Base-by-base conservation (phyloP, 2,797 vertebrate genomes). In the Sebastes itinus region DNA sequence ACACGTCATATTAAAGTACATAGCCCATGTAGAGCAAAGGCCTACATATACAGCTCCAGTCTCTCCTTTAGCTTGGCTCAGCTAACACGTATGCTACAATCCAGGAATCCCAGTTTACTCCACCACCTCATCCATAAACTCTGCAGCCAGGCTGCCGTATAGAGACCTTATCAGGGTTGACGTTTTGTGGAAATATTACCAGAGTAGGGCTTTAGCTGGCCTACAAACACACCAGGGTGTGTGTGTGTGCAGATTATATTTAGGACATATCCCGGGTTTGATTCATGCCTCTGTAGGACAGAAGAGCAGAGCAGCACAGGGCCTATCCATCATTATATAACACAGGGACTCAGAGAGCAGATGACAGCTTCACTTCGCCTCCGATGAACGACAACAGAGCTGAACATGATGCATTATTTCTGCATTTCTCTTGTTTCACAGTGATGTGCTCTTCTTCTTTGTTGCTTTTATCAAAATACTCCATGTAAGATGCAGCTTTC, bases 321-420 rank as follows among this genome's bases (percentile, higher is more conserved):
- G 67, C 83, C 64, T 58, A 80, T 89, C 84, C 74, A 67, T 87
- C 81, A 88, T 92, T 94, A 93, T 83, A 74, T 93, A 94, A 93
- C 82, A 61, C 63, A 23, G 70, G 23, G 72, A 75, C 82, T 86
- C 64, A 68, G 63, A 72, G 68, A 84, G 75, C 85, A 83, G 86
- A 86, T 91, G 90, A 90, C 89, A 87, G 86, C 87, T 88, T 89
- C 80, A 82, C 79, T 77, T 83, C 2, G 10, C 77, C 42, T 81
- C 67, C 7, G 16, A 87, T 69, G 66, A 83, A 80, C 13, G 13
- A 78, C 84, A 83, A 63, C 84, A 78, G 72, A 81, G 66, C 79
- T 20, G 65, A 71, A 69, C 78, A 54, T 59, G 42, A 81, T 82
- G 74, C 59, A 28, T 77, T 86, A 56, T 78, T 81, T 60, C 56